A percentile compares a stretch with the other conserved stretches of the same genome.
phyloP scores from a whole-genome alignment of 2,888 invertebrate species.

The Mythimna pallens region DNA sequence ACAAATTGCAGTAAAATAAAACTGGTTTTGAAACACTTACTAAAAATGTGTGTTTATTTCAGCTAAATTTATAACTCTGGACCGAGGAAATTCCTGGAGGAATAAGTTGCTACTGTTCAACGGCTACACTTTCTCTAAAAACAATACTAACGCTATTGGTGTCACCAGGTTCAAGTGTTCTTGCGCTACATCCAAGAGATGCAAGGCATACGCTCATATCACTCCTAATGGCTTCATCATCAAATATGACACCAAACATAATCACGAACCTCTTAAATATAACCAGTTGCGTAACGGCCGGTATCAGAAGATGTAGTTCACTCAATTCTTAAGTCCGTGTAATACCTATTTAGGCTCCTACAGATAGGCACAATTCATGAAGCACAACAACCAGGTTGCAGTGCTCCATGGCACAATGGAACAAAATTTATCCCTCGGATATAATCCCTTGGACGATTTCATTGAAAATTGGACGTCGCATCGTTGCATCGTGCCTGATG shows the following conservation, averaged over 20 bases:
- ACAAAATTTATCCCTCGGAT: neutral
- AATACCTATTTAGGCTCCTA: neutral
- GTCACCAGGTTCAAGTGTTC: constrained; percentile 63
- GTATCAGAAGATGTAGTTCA: constrained; percentile 20
- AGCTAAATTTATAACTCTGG: constrained; percentile 65
- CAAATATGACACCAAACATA: constrained; percentile 56
- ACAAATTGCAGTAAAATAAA: neutral
- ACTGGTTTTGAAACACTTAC: neutral
- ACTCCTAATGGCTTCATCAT: constrained; percentile 51
- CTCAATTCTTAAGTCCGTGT: neutral
- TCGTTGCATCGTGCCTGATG: neutral
- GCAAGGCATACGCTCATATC: constrained; percentile 66
- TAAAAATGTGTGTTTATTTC: constrained; percentile 30
- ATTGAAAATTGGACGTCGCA: neutral
- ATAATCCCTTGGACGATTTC: neutral
- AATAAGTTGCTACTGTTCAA: constrained; percentile 59
- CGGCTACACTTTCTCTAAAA: constrained; percentile 67
- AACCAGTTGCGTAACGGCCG: constrained; percentile 45
- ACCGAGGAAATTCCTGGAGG: constrained; percentile 42
- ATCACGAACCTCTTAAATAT: constrained; percentile 64
- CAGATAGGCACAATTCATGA: neutral
- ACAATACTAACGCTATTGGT: constrained; percentile 48
- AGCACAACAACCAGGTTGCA: too few relatives aligned
- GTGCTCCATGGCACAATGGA: too few relatives aligned
- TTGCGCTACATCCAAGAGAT: constrained; percentile 53